Conservation (phyloP, 2,113 vertebrate species). For the Montifringilla adamsi region DNA sequence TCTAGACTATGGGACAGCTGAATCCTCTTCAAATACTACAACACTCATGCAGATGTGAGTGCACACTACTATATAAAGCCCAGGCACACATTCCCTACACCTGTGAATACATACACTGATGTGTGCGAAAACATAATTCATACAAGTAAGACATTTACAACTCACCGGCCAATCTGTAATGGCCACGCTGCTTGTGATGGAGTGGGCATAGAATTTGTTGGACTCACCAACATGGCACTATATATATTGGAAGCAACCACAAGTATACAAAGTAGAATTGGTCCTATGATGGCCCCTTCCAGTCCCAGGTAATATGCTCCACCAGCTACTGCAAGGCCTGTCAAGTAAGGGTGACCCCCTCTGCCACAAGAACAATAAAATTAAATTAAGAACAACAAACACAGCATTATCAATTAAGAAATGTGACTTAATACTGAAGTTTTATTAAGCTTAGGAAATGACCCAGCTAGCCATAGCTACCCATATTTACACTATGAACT, state of each 20-base stretch:
- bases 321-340: slow-evolving; percentile 93
- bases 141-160: not conserved
- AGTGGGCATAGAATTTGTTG: slow-evolving; percentile 84
- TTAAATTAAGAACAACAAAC: not conserved
- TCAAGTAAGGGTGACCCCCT: slow-evolving; percentile 95
- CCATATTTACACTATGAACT: not conserved
- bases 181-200: slow-evolving; percentile 84
- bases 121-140: not conserved
- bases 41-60: rapidly evolving
- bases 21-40: not conserved
- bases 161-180: slow-evolving; percentile 80
- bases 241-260: slow-evolving; percentile 98
- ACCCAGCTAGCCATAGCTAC: not conserved
- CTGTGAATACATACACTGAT: not conserved
- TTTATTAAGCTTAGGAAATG: not conserved
- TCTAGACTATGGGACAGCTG: not conserved
- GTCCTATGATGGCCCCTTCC: slow-evolving; percentile 97
- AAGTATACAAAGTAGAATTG: slow-evolving; percentile 95
- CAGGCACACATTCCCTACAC: not conserved
- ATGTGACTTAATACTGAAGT: not conserved
- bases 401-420: not conserved
- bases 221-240: slow-evolving; percentile 96
- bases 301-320: slow-evolving; percentile 95
- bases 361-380: slow-evolving; percentile 60
- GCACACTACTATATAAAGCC: not conserved